A percentile compares a stretch with the other conserved stretches of the same genome.
Conservation (phyloP, 2,113 vertebrate genomes). For the Vulpes vulpes region DNA sequence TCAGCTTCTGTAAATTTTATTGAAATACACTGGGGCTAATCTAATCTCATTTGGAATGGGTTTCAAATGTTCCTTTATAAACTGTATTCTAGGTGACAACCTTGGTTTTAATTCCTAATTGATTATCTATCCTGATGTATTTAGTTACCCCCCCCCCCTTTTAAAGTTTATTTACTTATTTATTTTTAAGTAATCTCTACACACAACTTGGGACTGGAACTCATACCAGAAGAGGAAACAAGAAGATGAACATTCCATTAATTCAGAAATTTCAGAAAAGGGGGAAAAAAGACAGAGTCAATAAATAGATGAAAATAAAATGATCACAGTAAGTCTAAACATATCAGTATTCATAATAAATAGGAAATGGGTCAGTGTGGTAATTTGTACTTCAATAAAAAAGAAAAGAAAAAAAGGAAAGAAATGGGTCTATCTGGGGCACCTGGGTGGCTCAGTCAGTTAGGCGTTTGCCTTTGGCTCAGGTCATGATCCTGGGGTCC, state of each 20-base stretch:
- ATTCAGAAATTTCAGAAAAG: not conserved
- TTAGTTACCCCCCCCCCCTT: not conserved
- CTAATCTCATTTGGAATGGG: not conserved
- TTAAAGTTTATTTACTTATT: not conserved
- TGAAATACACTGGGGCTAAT: not conserved
- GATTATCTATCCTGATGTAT: not conserved
- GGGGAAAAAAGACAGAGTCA: not conserved
- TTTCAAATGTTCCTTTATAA: not conserved
- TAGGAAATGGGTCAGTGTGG: not conserved
- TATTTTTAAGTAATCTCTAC: not conserved
- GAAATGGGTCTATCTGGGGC: not conserved
- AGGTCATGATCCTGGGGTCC: too few relatives aligned
- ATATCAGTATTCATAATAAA: not conserved
- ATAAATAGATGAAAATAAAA: not conserved
- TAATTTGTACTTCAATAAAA: not conserved
- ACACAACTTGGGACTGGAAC: not conserved
- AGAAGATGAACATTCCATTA: not conserved
- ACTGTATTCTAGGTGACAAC: not conserved
- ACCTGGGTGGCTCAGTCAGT: too few relatives aligned
- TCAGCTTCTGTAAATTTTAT: not conserved
- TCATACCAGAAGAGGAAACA: not conserved
- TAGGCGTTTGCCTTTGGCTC: too few relatives aligned
- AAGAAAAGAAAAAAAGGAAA: not conserved
- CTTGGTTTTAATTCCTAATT: conserved; percentile 10
- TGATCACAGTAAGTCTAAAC: not conserved